Conservation (phyloP, 2,113 vertebrate genomes). For the Cisticola juncidis region DNA sequence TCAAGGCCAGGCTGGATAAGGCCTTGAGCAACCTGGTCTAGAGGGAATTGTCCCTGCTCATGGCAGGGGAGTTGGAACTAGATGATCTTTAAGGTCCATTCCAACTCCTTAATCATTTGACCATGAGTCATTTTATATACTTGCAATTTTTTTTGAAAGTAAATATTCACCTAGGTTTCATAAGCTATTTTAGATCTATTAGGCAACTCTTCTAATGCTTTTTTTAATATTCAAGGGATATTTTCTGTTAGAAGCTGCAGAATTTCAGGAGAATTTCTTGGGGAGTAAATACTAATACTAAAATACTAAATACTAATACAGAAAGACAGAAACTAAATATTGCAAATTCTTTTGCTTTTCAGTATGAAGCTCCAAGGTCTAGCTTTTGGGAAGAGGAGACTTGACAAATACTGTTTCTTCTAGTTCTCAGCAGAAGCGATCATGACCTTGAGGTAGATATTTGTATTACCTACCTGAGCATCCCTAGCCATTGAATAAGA, state of each 20-base stretch:
- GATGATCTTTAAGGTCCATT: background rate
- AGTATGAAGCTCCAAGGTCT: background rate
- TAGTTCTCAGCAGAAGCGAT: background rate
- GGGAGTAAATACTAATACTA: background rate
- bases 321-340: background rate
- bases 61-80: rapidly evolving
- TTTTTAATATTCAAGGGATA: background rate
- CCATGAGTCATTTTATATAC: background rate
- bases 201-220: background rate
- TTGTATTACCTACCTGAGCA: background rate
- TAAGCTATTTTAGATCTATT: background rate
- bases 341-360: background rate
- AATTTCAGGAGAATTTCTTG: background rate
- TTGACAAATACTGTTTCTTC: background rate
- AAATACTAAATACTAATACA: background rate
- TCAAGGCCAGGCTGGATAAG: background rate
- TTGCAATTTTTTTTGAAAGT: background rate
- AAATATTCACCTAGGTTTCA: background rate
- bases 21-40: background rate
- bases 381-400: background rate
- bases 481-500: background rate
- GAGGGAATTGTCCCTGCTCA: background rate
- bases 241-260: background rate
- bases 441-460: background rate
- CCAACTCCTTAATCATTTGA: background rate